Conservation (phyloP, 2,888 invertebrate species). For the Pollenia angustigena region DNA sequence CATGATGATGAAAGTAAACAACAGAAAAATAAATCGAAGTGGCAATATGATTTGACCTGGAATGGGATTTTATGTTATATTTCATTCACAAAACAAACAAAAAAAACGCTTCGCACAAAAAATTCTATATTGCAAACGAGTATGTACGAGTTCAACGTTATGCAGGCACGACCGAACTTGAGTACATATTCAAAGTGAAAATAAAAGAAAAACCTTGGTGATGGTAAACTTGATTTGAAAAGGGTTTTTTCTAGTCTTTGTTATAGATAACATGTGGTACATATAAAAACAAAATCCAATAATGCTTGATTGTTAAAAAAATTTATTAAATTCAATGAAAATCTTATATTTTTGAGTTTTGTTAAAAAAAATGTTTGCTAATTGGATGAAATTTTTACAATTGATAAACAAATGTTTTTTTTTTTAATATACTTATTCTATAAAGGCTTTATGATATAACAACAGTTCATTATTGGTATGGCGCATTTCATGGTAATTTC, state of each 20-base stretch:
- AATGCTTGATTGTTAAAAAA: background rate
- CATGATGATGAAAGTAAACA: constrained; percentile 66
- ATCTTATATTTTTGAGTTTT: too few relatives aligned
- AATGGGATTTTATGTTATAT: constrained; percentile 70
- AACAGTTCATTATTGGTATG: too few relatives aligned
- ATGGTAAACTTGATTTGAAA: constrained; percentile 34
- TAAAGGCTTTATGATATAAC: too few relatives aligned
- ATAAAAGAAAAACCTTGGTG: constrained; percentile 28
- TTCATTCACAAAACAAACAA: constrained; percentile 47
- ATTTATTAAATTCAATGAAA: background rate
- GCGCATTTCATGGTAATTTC: too few relatives aligned
- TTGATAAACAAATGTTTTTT: too few relatives aligned
- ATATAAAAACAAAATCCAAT: too few relatives aligned
- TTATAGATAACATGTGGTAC: background rate
- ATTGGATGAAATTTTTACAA: too few relatives aligned
- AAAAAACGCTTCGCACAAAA: constrained; percentile 19
- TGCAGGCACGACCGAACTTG: constrained; percentile 57
- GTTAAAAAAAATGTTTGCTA: too few relatives aligned
- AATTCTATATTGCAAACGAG: constrained; percentile 27
- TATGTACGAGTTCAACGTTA: constrained; percentile 4
- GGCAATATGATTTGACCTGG: constrained; percentile 74
- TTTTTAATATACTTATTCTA: too few relatives aligned
- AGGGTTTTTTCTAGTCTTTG: constrained; percentile 4
- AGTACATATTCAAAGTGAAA: constrained; percentile 12
- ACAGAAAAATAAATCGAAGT: constrained; percentile 72